Base-by-base conservation (phyloP, 2,113 vertebrate species). In the Scophthalmus maximus region DNA sequence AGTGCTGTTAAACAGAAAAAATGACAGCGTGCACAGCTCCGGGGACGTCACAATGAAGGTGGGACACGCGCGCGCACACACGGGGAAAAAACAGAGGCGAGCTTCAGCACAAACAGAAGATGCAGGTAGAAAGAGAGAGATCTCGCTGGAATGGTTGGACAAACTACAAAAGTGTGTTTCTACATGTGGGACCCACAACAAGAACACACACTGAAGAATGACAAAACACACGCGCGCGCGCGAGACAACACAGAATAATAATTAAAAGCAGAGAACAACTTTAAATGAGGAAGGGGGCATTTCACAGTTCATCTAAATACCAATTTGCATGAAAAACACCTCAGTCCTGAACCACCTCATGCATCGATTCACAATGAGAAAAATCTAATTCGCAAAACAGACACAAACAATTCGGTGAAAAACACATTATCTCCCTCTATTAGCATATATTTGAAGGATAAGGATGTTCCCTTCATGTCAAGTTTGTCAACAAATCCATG, bases 1-100 rank as follows among this genome's bases (percentile, higher is more conserved):
- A 89, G 78, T 86, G 89, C 87, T 88, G 85, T 84, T 83, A 65
- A 84, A 90, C 86, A 89, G 62, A 92, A 84, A n/a, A 32, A 91
- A 90, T 75, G 76, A 78, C 77, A 82, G 77, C 72, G 12, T 69
- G 79, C 46, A 22, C 64, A 52, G 77, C 59, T 38, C 9, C 1
- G 25, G 78, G 72, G 69, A 62, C 20, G 60, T 85, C 73, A 89
- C 89, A 92, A 86, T 86, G 56, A 65, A 57, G 82, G 64, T 42
- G 22, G 79, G 63, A 49, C 17, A 34, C 62, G 69, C 40, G 17
- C 17, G 42, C 58, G 57, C 82, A 77, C 4, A 73, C 23, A 52
- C 22, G 8, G 36, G 25, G 23, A 44, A 47, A 73, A 29, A 71
- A 67, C 61, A 78, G 32, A 63, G 52, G 14, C 0, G 15, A 30